Base-by-base conservation (phyloP, 2,113 vertebrate genomes). In the Chitala chitala region DNA sequence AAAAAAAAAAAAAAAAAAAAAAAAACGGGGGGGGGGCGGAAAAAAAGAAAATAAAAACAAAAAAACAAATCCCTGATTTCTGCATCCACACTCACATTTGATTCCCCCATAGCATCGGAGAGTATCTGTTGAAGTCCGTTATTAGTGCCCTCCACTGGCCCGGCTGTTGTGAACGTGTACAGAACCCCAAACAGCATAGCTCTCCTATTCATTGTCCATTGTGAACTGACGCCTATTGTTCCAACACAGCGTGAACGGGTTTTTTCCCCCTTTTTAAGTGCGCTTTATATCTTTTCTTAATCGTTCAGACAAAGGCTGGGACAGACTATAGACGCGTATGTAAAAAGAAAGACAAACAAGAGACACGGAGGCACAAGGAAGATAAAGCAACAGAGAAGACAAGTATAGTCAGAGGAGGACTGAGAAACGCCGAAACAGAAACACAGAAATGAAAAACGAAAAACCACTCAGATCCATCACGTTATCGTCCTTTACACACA, bases 171-270 rank as follows among this genome's bases (percentile, higher is more conserved):
- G 78, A 72, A 81, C 88, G 86, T 89, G 86, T 77, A 78, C 78
- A 73, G 84, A 85, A 86, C 84, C 79, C 71, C 76, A 87, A 88
- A 79, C 83, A 84, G 82, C 78, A 74, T 78, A 22, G 72, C 76
- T 77, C 75, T 65, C 72, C 79, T 75, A 79, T 78, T 76, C 78
- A 56, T 82, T 86, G 82, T 85, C 84, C 83, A 80, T 71, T 81
- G 78, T 81, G 77, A 82, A 78, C 77, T 81, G 77, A 78, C 83
- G 75, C 80, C 84, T 83, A 86, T 83, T 87, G 87, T 88, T 86
- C 75, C 73, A 73, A 80, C 78, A 65, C 82, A 59, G 79, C 70
- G 76, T 76, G 82, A 83, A 73, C 82, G 77, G 81, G 78, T 77
- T 40, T 31, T 73, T 75, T 82, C 69, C 81, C 79, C 69, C 74